phyloP scores from a whole-genome alignment of 2,797 vertebrate species.

The Lycodopsis pacificus region DNA sequence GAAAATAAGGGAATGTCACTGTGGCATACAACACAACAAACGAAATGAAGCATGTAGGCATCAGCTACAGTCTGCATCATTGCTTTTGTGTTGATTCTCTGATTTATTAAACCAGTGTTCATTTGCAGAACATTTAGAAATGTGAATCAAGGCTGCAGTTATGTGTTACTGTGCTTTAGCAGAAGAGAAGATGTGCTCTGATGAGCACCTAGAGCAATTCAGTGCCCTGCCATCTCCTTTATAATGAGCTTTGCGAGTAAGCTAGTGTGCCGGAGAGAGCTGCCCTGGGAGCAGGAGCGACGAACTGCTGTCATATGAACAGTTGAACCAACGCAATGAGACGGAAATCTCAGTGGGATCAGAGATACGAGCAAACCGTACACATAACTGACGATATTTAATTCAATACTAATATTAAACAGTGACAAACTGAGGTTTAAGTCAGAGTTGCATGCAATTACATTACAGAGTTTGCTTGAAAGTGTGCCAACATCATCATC shows the following conservation, averaged over 20 bases:
- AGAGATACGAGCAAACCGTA: not conserved
- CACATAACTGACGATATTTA: not conserved
- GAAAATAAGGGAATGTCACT: constrained; percentile 2
- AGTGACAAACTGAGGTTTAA: not conserved
- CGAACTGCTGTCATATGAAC: constrained; percentile 4
- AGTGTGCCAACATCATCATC: not conserved
- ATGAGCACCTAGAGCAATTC: not conserved
- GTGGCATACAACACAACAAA: constrained; percentile 7
- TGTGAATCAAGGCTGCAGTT: not conserved
- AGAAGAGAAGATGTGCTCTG: constrained; percentile 8
- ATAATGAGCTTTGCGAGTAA: not conserved
- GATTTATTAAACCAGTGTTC: constrained; percentile 2
- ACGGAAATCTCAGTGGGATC: not conserved
- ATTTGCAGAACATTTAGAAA: constrained; percentile 4
- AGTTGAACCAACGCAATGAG: not conserved
- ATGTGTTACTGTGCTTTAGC: not conserved
- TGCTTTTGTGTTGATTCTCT: constrained; percentile 11
- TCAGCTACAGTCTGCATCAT: constrained; percentile 5
- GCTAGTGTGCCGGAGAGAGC: not conserved
- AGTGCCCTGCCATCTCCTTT: constrained; percentile 9
- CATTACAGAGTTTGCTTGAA: not conserved
- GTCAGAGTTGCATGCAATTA: not conserved
- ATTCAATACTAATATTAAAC: not conserved
- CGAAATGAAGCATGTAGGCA: constrained; percentile 22
- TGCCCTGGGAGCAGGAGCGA: not conserved